Base-by-base conservation (phyloP, 2,797 vertebrate genomes). In the Sternarchorhynchus goeldii region DNA sequence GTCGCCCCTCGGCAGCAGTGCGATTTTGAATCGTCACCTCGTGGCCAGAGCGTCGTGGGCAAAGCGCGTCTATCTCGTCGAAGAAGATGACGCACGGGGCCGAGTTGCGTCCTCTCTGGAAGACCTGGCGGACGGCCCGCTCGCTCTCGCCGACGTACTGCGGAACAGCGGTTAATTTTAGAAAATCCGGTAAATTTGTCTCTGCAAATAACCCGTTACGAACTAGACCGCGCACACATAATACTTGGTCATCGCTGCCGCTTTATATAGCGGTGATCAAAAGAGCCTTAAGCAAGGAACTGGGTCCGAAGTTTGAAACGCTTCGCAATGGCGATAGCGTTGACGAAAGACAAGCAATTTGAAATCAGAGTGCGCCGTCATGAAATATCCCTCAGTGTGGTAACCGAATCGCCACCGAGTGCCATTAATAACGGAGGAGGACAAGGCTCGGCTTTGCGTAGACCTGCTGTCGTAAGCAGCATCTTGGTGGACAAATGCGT, bases 111-210 rank as follows among this genome's bases (percentile, higher is more conserved):
- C 95, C 97, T 78, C 97, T 93, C 64, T 99, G 97, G 86, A 99
- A 99, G 0, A 99, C 95, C 88, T 98, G 96, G 0, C 97, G 91
- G 10, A 98, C 97, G 0, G 97, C 97, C 0, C 96, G 93, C 63
- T 99, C 97, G 0, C 97, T 98, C 87, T 99, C 97, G 14, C 97
- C 97, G 21, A 99, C 97, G 0, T 99, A 99, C 97, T 98, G 68
- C 36, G 81, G 76, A 18, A 86, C 0, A 78, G 55, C 3, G 41
- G 21, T 31, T 69, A 17, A 14, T 45, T 41, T 4, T 41, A 21
- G 34, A 65, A 10, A 3, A 36, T 16, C 6, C 2, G 16, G 16
- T 4, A 25, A 25, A 25, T 25, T 25, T 25, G 25, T 25, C 25
- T 25, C 25, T 25, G 1, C 25, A 25, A 25, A 25, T 25, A 0